Percentiles rank a stretch among this genome's conserved stretches.
Conservation (phyloP, 1,140 invertebrate genomes). For the Centruroides sculpturatus region DNA sequence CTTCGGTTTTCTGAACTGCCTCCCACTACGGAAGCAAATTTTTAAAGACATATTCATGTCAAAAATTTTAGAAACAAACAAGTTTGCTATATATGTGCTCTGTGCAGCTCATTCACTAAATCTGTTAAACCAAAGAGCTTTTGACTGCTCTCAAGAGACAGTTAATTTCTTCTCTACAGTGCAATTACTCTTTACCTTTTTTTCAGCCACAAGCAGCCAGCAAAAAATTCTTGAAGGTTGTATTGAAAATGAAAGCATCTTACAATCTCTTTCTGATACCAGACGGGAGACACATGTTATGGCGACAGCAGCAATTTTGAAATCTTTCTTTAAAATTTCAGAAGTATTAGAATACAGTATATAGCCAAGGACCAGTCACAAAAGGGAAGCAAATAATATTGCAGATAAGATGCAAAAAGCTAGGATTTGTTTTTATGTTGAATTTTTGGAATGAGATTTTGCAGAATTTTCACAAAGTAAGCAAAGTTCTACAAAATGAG, state of each 20-base stretch:
- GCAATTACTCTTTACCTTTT: constrained; percentile 10
- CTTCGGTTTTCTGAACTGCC: too few relatives aligned
- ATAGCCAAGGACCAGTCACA: constrained; percentile 10
- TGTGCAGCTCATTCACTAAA: constrained; percentile 1
- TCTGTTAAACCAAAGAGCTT: neutral
- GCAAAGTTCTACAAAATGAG: too few relatives aligned
- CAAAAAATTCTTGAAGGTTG: constrained; percentile 10
- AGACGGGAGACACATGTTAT: constrained; percentile 11
- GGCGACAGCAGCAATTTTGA: constrained; percentile 10
- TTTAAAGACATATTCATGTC: too few relatives aligned
- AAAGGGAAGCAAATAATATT: constrained; percentile 3
- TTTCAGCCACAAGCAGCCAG: constrained; percentile 12
- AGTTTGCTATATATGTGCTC: neutral
- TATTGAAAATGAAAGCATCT: constrained; percentile 2
- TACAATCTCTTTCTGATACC: constrained; percentile 12
- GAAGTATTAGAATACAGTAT: constrained; percentile 4
- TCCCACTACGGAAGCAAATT: too few relatives aligned
- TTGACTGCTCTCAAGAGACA: neutral
- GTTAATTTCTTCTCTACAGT: constrained; percentile 5
- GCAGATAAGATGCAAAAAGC: constrained; percentile 17
- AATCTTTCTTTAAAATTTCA: constrained; percentile 9
- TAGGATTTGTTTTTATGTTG: constrained; percentile 17
- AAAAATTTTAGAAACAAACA: too few relatives aligned
- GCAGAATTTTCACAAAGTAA: too few relatives aligned
- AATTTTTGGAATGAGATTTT: too few relatives aligned